These are phyloP conservation scores for Troglohyphantes excavatus DNA, from an alignment of 2,888 invertebrate species.

Conservation along the genomic window DNA sequence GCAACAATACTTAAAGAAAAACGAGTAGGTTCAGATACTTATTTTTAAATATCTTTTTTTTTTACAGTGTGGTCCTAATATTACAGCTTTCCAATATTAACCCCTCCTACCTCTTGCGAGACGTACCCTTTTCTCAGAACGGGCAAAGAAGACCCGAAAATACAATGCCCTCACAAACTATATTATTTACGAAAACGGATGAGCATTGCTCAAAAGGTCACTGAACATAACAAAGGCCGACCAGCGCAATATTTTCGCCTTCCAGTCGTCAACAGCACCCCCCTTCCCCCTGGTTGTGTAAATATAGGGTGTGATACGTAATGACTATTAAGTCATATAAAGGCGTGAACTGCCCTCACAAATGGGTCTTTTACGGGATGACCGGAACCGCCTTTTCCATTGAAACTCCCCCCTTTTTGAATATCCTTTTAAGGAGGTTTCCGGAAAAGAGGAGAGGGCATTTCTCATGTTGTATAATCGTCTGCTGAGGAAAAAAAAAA, in stretches of 20 bases:
- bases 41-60: too few relatives aligned
- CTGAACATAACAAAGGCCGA: not conserved
- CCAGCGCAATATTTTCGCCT: not conserved
- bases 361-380: slow-evolving; percentile 5
- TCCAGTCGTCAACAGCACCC: not conserved
- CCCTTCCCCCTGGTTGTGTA: slow-evolving; percentile 35
- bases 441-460: not conserved
- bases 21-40: too few relatives aligned
- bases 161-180: not conserved
- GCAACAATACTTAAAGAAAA: too few relatives aligned
- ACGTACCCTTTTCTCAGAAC: too few relatives aligned
- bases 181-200: not conserved
- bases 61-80: too few relatives aligned
- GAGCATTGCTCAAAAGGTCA: not conserved
- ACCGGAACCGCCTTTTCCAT: slow-evolving; percentile 52
- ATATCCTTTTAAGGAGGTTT: slow-evolving; percentile 8
- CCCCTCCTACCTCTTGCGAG: too few relatives aligned
- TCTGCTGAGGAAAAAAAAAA: not conserved
- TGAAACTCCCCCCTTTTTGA: not conserved
- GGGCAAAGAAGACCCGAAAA: too few relatives aligned
- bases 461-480: not conserved
- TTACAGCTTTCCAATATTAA: too few relatives aligned
- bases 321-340: slow-evolving; percentile 55
- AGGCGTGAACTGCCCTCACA: slow-evolving; percentile 43
- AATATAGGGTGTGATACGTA: slow-evolving; percentile 38